phyloP scores from a whole-genome alignment of 2,888 invertebrate species.

The Meghimatium bilineatum region DNA sequence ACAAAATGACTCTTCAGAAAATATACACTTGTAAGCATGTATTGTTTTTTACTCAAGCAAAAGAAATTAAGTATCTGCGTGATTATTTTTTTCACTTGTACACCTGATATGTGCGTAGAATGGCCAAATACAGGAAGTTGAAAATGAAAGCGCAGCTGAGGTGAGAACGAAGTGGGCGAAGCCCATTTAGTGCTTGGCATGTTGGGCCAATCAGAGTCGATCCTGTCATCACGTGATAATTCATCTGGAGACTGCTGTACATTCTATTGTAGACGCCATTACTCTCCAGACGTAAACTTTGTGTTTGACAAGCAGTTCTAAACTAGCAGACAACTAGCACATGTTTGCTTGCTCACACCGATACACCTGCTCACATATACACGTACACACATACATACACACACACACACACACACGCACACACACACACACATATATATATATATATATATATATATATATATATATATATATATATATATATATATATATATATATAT shows the following conservation, averaged over 20 bases:
- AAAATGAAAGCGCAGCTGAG: not conserved
- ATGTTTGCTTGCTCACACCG: not conserved
- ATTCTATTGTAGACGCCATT: not conserved
- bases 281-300: not conserved
- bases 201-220: slow-evolving; percentile 2
- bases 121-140: not conserved
- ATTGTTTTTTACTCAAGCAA: too few relatives aligned
- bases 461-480: too few relatives aligned
- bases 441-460: too few relatives aligned
- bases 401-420: too few relatives aligned
- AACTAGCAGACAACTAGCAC: not conserved
- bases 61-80: too few relatives aligned
- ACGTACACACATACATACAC: not conserved
- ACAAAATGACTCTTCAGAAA: too few relatives aligned
- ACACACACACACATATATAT: too few relatives aligned
- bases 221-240: slow-evolving; percentile 25
- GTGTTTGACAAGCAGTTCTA: not conserved
- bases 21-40: too few relatives aligned
- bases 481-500: too few relatives aligned
- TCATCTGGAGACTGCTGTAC: not conserved
- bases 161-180: not conserved
- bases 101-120: too few relatives aligned
- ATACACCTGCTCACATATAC: not conserved
- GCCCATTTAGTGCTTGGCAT: slow-evolving; percentile 5
- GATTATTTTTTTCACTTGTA: too few relatives aligned